Conservation (phyloP, 1,140 invertebrate genomes). For the Tribolium castaneum region DNA sequence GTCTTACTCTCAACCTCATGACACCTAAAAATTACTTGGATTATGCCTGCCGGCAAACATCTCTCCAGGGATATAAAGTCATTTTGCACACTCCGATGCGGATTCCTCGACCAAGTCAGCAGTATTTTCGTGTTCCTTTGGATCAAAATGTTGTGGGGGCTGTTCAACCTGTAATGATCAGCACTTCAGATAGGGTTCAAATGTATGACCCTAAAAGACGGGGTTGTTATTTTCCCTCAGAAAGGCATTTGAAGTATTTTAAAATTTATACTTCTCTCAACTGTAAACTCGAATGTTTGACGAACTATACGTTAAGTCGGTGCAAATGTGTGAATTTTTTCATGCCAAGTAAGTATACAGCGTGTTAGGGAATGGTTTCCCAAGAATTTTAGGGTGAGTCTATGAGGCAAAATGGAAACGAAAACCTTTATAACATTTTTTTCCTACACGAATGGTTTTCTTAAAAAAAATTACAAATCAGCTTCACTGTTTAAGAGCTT, state of each 20-base stretch:
- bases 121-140: constrained; percentile 29
- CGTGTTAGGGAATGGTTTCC: too few species aligned
- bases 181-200: constrained; percentile 29
- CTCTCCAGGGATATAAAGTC: constrained; percentile 42
- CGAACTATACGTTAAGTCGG: constrained; percentile 57
- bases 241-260: constrained; percentile 68
- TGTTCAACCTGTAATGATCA: constrained; percentile 21
- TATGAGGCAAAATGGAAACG: too few species aligned
- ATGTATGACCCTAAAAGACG: constrained; percentile 60
- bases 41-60: background rate
- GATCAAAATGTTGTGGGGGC: constrained; percentile 9
- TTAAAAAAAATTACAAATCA: too few species aligned
- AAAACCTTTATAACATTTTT: too few species aligned
- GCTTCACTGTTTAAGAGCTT: too few species aligned
- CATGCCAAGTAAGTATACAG: constrained; percentile 64
- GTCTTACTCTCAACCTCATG: background rate
- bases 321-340: constrained; percentile 62
- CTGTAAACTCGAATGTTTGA: constrained; percentile 63
- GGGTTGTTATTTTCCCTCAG: constrained; percentile 65
- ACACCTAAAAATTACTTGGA: background rate
- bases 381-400: too few species aligned
- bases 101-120: constrained; percentile 6
- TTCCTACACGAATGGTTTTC: too few species aligned
- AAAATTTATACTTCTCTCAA: constrained; percentile 61
- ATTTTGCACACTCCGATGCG: constrained; percentile 4